Base-by-base conservation (phyloP, 2,797 vertebrate species). In the Sarcoramphus papa region DNA sequence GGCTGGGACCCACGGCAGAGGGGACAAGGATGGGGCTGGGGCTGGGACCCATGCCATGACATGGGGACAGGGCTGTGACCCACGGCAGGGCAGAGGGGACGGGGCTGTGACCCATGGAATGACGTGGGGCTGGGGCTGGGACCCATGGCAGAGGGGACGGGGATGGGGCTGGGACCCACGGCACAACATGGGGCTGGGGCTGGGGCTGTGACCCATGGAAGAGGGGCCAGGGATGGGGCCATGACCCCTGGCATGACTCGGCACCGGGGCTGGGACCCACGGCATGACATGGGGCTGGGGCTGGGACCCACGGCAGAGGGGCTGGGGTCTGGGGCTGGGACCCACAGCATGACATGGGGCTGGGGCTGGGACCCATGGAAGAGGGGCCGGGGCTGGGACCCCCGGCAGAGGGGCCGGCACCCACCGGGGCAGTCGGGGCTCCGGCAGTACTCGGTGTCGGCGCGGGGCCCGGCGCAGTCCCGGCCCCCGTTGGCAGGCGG, bases 401-500 rank as follows among this genome's bases (percentile, higher is more conserved):
- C 51, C 30, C 17, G 30, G 53, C 54, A 20, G 54, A 21, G 54
- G 31, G 31, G 31, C 31, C 6, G 21, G 9, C n/a, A 59, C 57
- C 27, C 60, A 63, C 60, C 60, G 37, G 53, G 33, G 54, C 54
- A 59, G 30, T 10, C 15, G 24, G 72, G 54, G 31, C 17, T 56
- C 40, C 6, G 70, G 53, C 70, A 73, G 70, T 8, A 27, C 53
- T 33, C 20, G 70, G 27, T 60, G 21, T 76, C 27, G 28, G n/a
- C 15, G 57, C 5, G 45, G 45, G 74, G 68, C 13, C 70, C 70
- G 9, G 21, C 40, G 33, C 70, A 73, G 51, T 19, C 47, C 30
- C 14, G 10, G 51, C 37, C 98, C 21, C 98, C 98, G 0, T 98
- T 92, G 43, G 97, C 93, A 0, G 98, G 98, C 3, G 75, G 57